Evolutionary conservation across 2,888 invertebrate species (phyloP), one percentile per base, ranked within the genome.

Genomic region (Drosophila percnosoma): DNA sequence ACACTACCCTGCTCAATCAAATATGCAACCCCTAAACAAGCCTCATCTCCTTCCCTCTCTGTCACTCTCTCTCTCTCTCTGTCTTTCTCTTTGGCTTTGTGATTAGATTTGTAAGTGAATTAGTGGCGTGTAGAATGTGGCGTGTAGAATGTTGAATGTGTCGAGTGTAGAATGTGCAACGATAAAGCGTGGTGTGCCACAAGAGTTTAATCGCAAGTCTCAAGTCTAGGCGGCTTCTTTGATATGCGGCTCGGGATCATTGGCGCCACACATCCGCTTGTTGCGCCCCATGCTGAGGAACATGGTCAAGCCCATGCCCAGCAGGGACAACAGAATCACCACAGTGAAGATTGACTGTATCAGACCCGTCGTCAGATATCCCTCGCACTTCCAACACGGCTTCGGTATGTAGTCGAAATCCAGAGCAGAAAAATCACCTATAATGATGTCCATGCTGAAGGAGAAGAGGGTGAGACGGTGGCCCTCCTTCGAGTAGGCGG

Each of bases 91-190:
- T 24, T 40, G 24, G 33, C 63, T 70, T 49, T 45, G 70, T 73
- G 89, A 85, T 85, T 89, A 83, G 83, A 84, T 83, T 87, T 83
- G 83, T 78, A 74, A 87, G 73, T 85, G 81, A 89, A 89, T 87
- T 87, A 87, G 64, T 34, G 55, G 69, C 68, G 45, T 73, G 63
- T 71, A 55, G 59, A 48, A 54, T 71, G 57, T 65, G 52, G 51
- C 24, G 53, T 61, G 31, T 59, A 48, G 45, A 67, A 34, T 36
- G 36, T 15, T 24, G 15, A 45, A 45, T 53, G 53, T 34, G 34
- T 38, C 18, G 34, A 31, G 61, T 63, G 33, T 57, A 24, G 34
- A 65, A 40, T 54, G 24, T 65, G 54, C 38, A 45, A 2, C 15
- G 13, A 11, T 48, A 21, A 2, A 18, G 52, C 82, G 79, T 76